Conservation (phyloP, 37 sponge, comb jelly and placozoan genomes). For the Oopsacas minuta region DNA sequence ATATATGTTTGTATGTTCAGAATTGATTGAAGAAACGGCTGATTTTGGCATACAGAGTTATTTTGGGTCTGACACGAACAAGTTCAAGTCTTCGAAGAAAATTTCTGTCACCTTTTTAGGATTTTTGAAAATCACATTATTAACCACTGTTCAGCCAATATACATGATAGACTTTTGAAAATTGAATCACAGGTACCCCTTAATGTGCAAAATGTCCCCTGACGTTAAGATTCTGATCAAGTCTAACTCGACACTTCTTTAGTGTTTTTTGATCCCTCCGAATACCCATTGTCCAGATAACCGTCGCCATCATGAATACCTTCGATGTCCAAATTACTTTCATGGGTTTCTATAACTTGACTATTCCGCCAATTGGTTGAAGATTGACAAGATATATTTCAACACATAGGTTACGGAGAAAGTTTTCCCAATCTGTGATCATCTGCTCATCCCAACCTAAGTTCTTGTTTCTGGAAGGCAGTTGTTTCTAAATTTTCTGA, state of each 20-base stretch:
- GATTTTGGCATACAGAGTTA: no score
- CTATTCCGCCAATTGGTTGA: neutral
- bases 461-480: neutral
- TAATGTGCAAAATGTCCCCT: no score
- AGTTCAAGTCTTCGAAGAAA: no score
- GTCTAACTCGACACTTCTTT: neutral
- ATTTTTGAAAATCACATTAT: no score
- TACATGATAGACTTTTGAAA: no score
- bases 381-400: neutral
- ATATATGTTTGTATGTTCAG: no score
- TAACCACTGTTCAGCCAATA: no score
- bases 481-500: neutral
- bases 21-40: no score
- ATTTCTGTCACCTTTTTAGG: no score
- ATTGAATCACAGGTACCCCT: no score
- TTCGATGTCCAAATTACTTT: neutral
- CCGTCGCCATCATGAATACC: neutral
- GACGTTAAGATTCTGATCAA: no score
- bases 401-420: neutral
- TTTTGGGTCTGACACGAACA: no score
- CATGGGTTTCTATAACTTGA: neutral
- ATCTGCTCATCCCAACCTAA: neutral
- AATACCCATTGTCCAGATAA: neutral
- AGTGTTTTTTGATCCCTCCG: neutral
- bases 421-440: neutral